Evolutionary conservation across 1,140 invertebrate genomes (phyloP), one percentile per base, ranked within the genome.

Genomic region (Anagrus nilaparvatae): DNA sequence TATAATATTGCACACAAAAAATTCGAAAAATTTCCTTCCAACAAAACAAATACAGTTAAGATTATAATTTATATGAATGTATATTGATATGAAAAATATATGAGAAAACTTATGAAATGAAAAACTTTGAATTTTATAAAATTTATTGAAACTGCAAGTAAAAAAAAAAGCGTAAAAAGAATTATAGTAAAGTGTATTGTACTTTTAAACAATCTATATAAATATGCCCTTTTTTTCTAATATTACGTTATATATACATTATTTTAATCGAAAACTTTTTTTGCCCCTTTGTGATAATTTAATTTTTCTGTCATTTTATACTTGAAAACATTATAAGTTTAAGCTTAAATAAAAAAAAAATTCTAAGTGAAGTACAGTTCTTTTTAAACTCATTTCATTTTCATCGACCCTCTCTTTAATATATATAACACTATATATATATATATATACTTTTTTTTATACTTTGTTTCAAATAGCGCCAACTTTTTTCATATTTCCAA

Each of bases 401-500:
- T n/a, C n/a, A n/a, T n/a, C n/a, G n/a, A n/a, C n/a, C n/a, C n/a
- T n/a, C n/a, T n/a, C n/a, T n/a, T n/a, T n/a, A n/a, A n/a, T n/a
- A n/a, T n/a, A n/a, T n/a, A n/a, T n/a, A n/a, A n/a, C n/a, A n/a
- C n/a, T n/a, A n/a, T n/a, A n/a, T n/a, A n/a, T n/a, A n/a, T n/a
- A n/a, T n/a, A n/a, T n/a, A n/a, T n/a, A n/a, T n/a, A n/a, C n/a
- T n/a, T n/a, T n/a, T n/a, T n/a, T n/a, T n/a, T n/a, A n/a, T n/a
- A n/a, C n/a, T n/a, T n/a, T n/a, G n/a, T n/a, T n/a, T n/a, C n/a
- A n/a, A n/a, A n/a, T n/a, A 47, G 53, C 49, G 59, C 61, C 58
- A 68, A 68, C 63, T 68, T 68, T 68, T 68, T 67, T 65, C 65
- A 67, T 68, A 65, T 68, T n/a, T 67, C 63, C 64, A 68, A 68